Conservation (phyloP, 2,797 vertebrate genomes). For the Etheostoma nigrum region DNA sequence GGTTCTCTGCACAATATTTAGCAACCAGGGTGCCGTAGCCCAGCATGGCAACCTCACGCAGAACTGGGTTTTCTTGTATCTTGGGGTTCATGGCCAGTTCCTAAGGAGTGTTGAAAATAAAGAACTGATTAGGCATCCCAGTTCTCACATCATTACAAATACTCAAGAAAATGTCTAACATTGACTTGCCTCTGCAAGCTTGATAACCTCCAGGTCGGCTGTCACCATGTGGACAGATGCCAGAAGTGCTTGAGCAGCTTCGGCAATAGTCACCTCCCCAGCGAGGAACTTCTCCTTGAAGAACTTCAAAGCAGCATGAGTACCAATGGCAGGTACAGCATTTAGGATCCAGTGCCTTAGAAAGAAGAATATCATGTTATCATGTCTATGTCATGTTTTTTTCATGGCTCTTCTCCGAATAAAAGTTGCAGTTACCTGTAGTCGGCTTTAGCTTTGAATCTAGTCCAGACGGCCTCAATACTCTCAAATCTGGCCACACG, state of each 20-base stretch:
- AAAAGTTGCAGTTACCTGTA: conserved; percentile 83
- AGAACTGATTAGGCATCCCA: background rate
- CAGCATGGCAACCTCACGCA: conserved; percentile 83
- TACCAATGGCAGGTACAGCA: conserved; percentile 83
- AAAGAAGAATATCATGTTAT: conserved; percentile 5
- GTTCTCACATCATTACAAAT: background rate
- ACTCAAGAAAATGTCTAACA: background rate
- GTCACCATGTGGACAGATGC: conserved; percentile 82
- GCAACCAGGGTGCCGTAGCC: conserved; percentile 86
- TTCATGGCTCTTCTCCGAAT: background rate
- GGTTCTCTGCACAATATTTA: conserved; percentile 82
- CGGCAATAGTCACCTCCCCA: conserved; percentile 77
- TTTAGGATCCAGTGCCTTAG: conserved; percentile 86
- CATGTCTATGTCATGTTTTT: background rate
- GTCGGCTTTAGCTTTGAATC: conserved; percentile 66
- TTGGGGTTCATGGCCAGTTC: conserved; percentile 49
- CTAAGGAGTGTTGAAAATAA: conserved; percentile 50
- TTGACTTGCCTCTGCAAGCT: conserved; percentile 66
- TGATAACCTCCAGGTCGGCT: conserved; percentile 82
- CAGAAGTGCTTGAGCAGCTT: conserved; percentile 80
- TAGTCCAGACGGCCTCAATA: conserved; percentile 84
- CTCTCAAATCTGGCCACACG: conserved; percentile 79
- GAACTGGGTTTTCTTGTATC: conserved; percentile 60
- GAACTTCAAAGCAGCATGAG: conserved; percentile 82
- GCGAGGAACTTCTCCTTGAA: conserved; percentile 84